A percentile compares a stretch with the other conserved stretches of the same genome.
Evolutionary conservation across 1,140 invertebrate genomes (phyloP).

Genomic region (Ceratina calcarata): DNA sequence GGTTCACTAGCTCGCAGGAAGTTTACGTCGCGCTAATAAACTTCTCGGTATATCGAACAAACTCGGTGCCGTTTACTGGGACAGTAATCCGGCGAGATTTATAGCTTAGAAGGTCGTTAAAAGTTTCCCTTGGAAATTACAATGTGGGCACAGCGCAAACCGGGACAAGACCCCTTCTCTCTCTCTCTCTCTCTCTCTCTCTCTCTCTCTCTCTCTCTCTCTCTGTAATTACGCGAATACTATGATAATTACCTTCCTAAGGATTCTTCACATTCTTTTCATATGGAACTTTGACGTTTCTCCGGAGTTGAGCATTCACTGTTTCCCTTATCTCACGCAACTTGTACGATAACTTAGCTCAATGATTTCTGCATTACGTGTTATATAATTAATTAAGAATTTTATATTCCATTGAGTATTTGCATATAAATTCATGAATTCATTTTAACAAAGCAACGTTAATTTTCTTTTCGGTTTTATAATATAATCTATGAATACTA

Average conservation of each 20-base stretch:
- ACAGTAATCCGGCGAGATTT: slow-evolving; percentile 37
- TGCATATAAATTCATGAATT: too few species aligned
- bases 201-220: not conserved
- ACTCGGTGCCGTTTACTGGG: slow-evolving; percentile 49
- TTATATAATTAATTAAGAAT: too few species aligned
- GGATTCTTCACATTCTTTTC: not conserved
- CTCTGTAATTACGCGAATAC: not conserved
- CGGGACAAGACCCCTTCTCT: not conserved
- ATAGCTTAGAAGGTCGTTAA: slow-evolving; percentile 45
- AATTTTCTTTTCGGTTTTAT: too few species aligned
- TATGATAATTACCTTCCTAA: not conserved
- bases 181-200: too few species aligned
- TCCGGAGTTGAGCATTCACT: not conserved
- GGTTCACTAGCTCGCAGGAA: slow-evolving; percentile 46
- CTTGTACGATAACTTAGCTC: too few species aligned
- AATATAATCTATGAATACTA: too few species aligned
- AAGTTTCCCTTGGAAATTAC: slow-evolving; percentile 46
- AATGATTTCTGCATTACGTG: too few species aligned
- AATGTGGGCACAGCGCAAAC: not conserved
- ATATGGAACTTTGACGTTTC: not conserved
- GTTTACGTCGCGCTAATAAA: slow-evolving; percentile 57
- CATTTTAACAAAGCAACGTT: too few species aligned
- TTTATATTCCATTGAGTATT: too few species aligned
- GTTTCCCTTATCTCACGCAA: too few species aligned
- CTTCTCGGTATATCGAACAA: slow-evolving; percentile 48